phyloP scores from a whole-genome alignment of 2,797 vertebrate species.

The Xerus rutilus region DNA sequence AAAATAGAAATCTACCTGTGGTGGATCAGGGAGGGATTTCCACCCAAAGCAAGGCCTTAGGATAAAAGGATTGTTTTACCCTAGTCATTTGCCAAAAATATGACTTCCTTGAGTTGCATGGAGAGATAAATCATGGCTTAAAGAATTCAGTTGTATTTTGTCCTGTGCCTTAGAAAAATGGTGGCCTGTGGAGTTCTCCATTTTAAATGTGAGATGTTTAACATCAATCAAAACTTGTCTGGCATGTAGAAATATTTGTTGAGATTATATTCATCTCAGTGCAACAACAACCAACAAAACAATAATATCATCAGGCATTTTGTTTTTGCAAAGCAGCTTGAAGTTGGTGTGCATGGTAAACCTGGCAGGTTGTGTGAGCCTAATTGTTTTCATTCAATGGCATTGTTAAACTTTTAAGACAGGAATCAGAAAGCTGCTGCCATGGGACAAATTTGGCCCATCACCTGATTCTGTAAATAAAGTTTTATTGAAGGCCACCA shows the following conservation, averaged over 20 bases:
- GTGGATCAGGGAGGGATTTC: constrained; percentile 57
- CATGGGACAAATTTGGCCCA: background rate
- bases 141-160: constrained; percentile 44
- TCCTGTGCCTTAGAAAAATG: constrained; percentile 21
- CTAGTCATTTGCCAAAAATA: constrained; percentile 36
- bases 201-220: constrained; percentile 51
- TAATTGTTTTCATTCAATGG: constrained; percentile 4
- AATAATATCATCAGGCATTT: background rate
- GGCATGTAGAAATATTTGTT: constrained; percentile 22
- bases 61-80: constrained; percentile 57
- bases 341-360: background rate
- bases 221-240: background rate
- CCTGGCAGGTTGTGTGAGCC: background rate
- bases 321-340: constrained; percentile 10
- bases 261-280: constrained; percentile 36
- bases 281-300: background rate
- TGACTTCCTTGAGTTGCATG: constrained; percentile 2
- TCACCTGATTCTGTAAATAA: constrained; percentile 31
- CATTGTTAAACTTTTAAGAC: background rate
- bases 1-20: constrained; percentile 65
- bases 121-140: constrained; percentile 48
- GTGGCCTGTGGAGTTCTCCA: background rate
- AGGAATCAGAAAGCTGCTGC: background rate
- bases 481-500: background rate
- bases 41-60: constrained; percentile 44